Conservation (phyloP, 2,888 invertebrate species). For the Patella caerulea region DNA sequence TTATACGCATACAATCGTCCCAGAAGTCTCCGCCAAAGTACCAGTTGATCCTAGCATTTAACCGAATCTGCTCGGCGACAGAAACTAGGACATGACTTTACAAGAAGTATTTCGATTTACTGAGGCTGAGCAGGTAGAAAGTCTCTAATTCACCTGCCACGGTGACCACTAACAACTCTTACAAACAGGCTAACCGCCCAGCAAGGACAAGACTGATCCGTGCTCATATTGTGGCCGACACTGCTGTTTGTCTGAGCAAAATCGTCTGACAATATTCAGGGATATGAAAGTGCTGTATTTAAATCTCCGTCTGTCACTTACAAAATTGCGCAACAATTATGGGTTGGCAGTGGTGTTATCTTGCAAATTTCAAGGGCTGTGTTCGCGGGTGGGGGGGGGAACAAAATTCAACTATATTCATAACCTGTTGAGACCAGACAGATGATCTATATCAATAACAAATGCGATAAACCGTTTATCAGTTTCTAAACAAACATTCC, state of each 20-base stretch:
- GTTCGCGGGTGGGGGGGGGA: no score
- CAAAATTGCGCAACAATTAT: background rate
- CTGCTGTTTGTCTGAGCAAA: conserved; percentile 14
- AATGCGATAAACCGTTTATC: no score
- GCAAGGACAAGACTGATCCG: conserved; percentile 33
- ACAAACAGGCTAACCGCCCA: conserved; percentile 28
- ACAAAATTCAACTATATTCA: no score
- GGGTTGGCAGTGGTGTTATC: no score
- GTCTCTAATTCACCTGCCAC: conserved; percentile 29
- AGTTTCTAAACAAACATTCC: no score
- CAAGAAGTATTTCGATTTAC: conserved; percentile 42
- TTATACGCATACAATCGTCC: conserved; percentile 26
- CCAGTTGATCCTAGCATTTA: conserved; percentile 7
- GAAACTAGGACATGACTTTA: conserved; percentile 34
- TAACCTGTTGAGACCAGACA: no score
- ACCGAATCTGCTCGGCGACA: conserved; percentile 21
- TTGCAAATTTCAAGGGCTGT: no score
- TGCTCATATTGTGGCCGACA: conserved; percentile 35
- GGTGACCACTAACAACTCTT: conserved; percentile 20
- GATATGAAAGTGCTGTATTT: conserved; percentile 5
- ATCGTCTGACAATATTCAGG: background rate
- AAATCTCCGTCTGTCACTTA: conserved; percentile 8
- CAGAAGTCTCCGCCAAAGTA: conserved; percentile 18
- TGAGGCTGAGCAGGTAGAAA: conserved; percentile 43
- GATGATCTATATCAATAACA: no score